Evolutionary conservation across 2,113 vertebrate genomes (phyloP).

Genomic region (Nyctibius bracteatus): DNA sequence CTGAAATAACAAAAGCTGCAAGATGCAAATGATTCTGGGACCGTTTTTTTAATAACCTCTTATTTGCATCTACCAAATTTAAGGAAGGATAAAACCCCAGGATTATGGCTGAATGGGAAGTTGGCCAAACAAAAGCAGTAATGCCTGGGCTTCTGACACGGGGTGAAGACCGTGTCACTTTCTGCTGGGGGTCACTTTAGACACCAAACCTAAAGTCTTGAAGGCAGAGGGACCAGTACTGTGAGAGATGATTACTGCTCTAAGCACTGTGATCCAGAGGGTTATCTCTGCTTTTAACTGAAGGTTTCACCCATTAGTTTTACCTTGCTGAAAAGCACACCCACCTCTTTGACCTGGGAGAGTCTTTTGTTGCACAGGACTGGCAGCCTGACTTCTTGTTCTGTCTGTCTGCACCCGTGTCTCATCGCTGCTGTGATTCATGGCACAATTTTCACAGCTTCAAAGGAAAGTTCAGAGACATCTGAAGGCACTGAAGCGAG

Average conservation of each 20-base stretch:
- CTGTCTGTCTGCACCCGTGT: neutral
- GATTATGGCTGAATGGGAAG: neutral
- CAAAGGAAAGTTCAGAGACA: constrained; percentile 15
- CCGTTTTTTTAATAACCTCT: neutral
- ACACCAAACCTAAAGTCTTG: neutral
- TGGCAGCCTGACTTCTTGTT: neutral
- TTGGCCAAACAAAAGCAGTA: neutral
- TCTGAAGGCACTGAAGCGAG: neutral
- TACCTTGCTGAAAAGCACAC: constrained; percentile 7
- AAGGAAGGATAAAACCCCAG: neutral
- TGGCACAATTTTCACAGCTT: neutral
- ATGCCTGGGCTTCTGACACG: neutral
- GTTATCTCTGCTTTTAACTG: neutral
- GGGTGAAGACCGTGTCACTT: neutral
- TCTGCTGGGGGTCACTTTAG: neutral
- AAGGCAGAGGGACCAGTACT: neutral
- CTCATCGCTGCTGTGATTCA: constrained; percentile 3
- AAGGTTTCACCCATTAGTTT: constrained; percentile 1
- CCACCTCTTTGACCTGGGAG: neutral
- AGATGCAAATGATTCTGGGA: neutral
- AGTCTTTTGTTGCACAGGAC: neutral
- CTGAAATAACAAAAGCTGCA: neutral
- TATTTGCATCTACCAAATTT: neutral
- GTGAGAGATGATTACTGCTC: neutral
- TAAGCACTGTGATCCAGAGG: neutral